phyloP scores from a whole-genome alignment of 2,888 invertebrate species.

The Rhodophaea formosa region DNA sequence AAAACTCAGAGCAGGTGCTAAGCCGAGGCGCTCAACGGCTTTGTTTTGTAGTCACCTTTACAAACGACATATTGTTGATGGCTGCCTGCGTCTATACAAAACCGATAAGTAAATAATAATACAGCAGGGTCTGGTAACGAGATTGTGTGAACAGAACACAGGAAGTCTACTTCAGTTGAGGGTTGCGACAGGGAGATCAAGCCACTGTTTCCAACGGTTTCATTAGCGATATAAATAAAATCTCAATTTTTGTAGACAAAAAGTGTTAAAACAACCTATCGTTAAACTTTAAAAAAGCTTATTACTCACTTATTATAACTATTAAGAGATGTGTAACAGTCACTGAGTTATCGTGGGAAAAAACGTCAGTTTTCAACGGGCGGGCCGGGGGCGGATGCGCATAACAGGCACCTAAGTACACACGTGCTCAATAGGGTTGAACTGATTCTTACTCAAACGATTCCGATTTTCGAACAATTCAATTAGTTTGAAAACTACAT shows the following conservation, averaged over 20 bases:
- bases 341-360: conserved; percentile 71
- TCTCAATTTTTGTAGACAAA: neutral
- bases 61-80: conserved; percentile 76
- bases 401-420: conserved; percentile 50
- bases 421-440: conserved; percentile 58
- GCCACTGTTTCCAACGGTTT: conserved; percentile 21
- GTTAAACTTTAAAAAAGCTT: conserved; percentile 14
- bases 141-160: conserved; percentile 71
- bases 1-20: conserved; percentile 68
- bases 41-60: conserved; percentile 78
- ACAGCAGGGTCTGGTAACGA: conserved; percentile 63
- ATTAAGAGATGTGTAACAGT: conserved; percentile 57
- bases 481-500: conserved; percentile 26
- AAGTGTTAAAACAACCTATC: neutral
- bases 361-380: conserved; percentile 62
- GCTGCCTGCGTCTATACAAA: conserved; percentile 70
- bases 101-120: conserved; percentile 77
- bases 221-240: neutral
- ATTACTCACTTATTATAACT: conserved; percentile 27
- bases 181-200: conserved; percentile 45
- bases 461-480: conserved; percentile 5
- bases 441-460: conserved; percentile 32
- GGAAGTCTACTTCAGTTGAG: conserved; percentile 66
- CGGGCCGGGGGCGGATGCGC: conserved; percentile 64
- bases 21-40: conserved; percentile 68